Conservation (phyloP, 2,888 invertebrate genomes). For the Hydriomena furcata region DNA sequence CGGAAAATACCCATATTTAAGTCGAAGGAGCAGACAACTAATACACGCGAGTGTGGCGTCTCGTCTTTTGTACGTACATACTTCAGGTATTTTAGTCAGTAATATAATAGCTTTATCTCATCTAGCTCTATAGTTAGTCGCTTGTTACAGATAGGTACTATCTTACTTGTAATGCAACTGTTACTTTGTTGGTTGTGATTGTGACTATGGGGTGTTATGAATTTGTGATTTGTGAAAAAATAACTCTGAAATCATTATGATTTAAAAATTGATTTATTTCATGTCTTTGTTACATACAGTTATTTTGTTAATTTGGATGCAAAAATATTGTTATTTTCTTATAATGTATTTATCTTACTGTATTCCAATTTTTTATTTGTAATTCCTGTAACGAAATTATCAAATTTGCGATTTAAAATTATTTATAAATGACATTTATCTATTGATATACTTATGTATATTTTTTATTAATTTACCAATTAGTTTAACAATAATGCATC, state of each 20-base stretch:
- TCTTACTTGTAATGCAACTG: no score
- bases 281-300: conserved; percentile 59
- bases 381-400: conserved; percentile 25
- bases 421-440: neutral
- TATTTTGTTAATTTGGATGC: conserved; percentile 67
- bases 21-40: no score
- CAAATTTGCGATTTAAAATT: conserved; percentile 1
- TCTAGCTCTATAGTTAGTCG: no score
- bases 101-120: no score
- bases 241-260: conserved; percentile 9
- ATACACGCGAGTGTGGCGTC: no score
- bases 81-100: no score
- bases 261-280: conserved; percentile 64
- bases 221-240: neutral
- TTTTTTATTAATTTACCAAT: conserved; percentile 7
- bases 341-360: conserved; percentile 22
- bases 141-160: no score
- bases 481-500: conserved; percentile 8
- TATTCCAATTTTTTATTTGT: conserved; percentile 30
- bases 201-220: no score
- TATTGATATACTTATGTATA: conserved; percentile 3
- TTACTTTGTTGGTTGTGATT: no score
- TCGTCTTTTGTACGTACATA: no score
- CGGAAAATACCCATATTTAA: no score
- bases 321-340: conserved; percentile 67